Base-by-base conservation (phyloP, 2,888 invertebrate genomes). In the Scelioninae gen. 1 region DNA sequence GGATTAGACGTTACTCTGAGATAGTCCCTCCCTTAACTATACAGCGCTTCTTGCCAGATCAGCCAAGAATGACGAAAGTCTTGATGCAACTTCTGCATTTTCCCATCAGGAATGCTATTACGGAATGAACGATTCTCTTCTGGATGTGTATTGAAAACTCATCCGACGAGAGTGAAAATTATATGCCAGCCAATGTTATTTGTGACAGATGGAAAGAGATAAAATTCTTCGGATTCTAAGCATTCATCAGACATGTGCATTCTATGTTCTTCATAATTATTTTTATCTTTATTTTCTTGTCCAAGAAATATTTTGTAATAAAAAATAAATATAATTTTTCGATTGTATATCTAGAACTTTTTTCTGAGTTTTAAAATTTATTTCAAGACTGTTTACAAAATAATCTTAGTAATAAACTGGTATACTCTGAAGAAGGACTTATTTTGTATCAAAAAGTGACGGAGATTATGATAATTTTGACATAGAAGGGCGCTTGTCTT, bases 131-230 rank as follows among this genome's bases (percentile, higher is more conserved):
- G 62, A 65, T 56, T 49, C 51, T 47, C 16, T 40, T 5, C 32
- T 11, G 15, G 58, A 43, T 62, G 65, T 34, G 49, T 65, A 68
- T 80, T 62, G 49, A 74, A 74, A 80, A 62, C 56, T 68, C 62
- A 80, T 80, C 53, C 56, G 68, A 68, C 51, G 74, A 80, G 68
- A 72, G 72, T 72, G 79, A 79, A 79, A 72, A 72, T 66, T 58
- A 56, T 69, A 76, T 11, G 56, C 31, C 45, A 43, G 15, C 2
- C 6, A 31, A 55, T 10, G 23, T 56, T 75, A 40, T 16, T 65
- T 65, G 31, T 23, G 72, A 75, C 65, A 40, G 32, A 58, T 60
- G 32, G 47, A 13, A 38, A 16, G 65, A 16, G 43, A 40, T 56
- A 38, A 47, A 47, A 75, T 75, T 65, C 75, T 34, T 10, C 34